Percentiles rank a stretch among this genome's conserved stretches.
Conservation (phyloP, 2,113 vertebrate genomes). For the Gobio gobio region DNA sequence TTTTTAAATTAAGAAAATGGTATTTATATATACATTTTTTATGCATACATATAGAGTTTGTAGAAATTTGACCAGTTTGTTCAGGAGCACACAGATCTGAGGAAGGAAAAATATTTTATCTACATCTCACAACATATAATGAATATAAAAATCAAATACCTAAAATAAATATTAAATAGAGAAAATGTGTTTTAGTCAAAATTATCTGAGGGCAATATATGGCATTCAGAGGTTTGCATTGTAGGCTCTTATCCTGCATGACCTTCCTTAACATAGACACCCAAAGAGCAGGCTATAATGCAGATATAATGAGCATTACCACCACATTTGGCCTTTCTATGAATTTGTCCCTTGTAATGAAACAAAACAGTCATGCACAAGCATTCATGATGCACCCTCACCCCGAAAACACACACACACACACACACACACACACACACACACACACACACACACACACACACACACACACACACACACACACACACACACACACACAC, state of each 20-base stretch:
- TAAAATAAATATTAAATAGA: background rate
- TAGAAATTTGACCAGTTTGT: background rate
- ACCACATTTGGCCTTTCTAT: background rate
- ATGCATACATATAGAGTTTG: background rate
- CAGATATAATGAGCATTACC: background rate
- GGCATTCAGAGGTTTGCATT: background rate
- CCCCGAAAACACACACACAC: no score
- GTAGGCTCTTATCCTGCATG: slow-evolving; percentile 17
- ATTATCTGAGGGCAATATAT: slow-evolving; percentile 10
- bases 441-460: no score
- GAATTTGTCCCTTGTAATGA: background rate
- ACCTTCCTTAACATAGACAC: slow-evolving; percentile 6
- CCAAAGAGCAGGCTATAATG: background rate
- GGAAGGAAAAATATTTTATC: background rate
- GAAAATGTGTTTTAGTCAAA: background rate
- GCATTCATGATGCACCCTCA: background rate
- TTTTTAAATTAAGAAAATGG: background rate
- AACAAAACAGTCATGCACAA: background rate
- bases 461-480: no score
- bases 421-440: no score
- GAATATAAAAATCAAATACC: background rate
- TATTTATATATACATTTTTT: background rate
- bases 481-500: no score
- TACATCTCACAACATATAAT: background rate
- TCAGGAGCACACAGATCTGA: background rate